Evolutionary conservation across 2,113 vertebrate genomes (phyloP).

Genomic region (Gymnobelideus leadbeateri): DNA sequence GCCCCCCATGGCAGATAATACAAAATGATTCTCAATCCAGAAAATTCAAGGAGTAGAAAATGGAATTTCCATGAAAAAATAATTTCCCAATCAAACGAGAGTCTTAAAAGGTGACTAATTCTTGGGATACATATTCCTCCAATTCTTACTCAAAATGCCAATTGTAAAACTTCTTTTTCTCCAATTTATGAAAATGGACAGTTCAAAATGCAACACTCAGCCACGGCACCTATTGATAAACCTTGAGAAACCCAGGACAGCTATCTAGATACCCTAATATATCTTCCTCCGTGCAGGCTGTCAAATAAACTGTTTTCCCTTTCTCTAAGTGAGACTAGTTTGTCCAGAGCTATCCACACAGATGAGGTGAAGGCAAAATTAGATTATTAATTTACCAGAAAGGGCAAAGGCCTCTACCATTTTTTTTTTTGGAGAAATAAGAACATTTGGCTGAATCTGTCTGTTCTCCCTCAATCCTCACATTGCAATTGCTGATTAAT

Average conservation of each 20-base stretch:
- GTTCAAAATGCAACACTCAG: neutral
- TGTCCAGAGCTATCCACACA: neutral
- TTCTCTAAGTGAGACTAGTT: neutral
- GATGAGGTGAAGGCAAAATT: neutral
- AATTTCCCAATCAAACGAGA: neutral
- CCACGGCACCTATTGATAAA: neutral
- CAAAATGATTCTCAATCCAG: neutral
- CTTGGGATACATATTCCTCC: neutral
- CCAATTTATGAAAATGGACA: constrained; percentile 21
- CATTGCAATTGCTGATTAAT: neutral
- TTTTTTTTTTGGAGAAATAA: constrained; percentile 14
- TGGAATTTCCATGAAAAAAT: neutral
- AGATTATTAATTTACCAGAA: neutral
- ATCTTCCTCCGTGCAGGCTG: constrained; percentile 21
- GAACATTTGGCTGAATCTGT: neutral
- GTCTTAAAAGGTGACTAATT: neutral
- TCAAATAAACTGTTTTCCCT: constrained; percentile 20
- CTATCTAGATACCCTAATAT: neutral
- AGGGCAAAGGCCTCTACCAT: neutral
- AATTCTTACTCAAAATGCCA: neutral
- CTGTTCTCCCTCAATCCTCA: neutral
- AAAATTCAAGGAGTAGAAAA: constrained; percentile 26
- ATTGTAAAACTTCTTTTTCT: neutral
- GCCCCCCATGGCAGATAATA: neutral
- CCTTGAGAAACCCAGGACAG: neutral